Conservation (phyloP, 2,113 vertebrate species). For the Andinoacara biseriatus region DNA sequence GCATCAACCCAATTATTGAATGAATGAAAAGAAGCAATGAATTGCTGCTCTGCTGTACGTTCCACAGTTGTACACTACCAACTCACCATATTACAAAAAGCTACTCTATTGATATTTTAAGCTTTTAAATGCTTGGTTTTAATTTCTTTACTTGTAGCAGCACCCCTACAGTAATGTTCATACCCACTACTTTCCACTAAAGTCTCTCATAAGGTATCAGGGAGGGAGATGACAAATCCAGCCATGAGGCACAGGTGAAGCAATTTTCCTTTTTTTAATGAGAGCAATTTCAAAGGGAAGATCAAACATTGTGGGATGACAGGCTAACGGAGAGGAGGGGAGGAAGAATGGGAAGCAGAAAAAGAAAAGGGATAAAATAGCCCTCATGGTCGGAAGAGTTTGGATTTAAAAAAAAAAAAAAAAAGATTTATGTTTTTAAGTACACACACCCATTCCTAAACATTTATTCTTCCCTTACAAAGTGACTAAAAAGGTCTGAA, state of each 20-base stretch:
- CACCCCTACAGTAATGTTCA: not conserved
- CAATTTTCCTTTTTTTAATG: not conserved
- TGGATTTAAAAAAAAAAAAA: not conserved
- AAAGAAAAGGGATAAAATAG: not conserved
- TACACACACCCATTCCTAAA: not conserved
- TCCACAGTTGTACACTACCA: not conserved
- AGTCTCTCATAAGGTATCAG: not conserved
- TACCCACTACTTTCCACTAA: not conserved
- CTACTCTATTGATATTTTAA: not conserved
- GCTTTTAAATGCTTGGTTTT: not conserved
- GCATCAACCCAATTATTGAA: not conserved
- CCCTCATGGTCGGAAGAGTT: not conserved
- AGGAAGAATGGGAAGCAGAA: not conserved
- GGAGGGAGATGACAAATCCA: not conserved
- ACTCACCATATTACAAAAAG: not conserved
- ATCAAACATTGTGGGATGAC: not conserved
- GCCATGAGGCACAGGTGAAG: not conserved
- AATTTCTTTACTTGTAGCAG: not conserved
- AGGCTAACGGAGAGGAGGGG: not conserved
- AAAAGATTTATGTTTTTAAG: not conserved
- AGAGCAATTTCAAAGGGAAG: not conserved
- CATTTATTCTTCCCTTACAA: not conserved
- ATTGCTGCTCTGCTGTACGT: too few species aligned
- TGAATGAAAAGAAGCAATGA: too few species aligned
- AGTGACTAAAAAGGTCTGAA: not conserved